Percentiles rank a stretch among this genome's conserved stretches.
Evolutionary conservation across 2,113 vertebrate genomes (phyloP).

Genomic region (Neofelis nebulosa): DNA sequence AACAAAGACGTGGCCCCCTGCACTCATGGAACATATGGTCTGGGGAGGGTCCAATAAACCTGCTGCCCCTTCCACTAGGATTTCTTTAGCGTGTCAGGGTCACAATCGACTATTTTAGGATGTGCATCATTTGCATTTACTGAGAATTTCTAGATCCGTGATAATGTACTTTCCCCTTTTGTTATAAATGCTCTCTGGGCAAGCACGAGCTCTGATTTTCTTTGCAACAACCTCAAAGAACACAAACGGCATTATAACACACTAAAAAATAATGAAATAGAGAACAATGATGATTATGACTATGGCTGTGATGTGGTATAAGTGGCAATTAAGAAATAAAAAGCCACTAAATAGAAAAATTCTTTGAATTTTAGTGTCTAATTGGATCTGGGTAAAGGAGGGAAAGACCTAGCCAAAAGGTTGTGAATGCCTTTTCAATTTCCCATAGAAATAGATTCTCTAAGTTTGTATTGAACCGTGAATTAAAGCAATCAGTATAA

Average conservation of each 20-base stretch:
- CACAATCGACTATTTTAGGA: neutral
- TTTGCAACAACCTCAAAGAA: slow-evolving; percentile 21
- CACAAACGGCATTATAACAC: neutral
- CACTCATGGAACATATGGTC: neutral
- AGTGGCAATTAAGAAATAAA: neutral
- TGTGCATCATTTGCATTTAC: neutral
- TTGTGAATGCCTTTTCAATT: slow-evolving; percentile 46
- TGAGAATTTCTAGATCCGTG: neutral
- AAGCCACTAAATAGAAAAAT: neutral
- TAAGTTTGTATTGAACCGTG: slow-evolving; percentile 48
- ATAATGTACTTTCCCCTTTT: neutral
- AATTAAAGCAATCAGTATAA: slow-evolving; percentile 64
- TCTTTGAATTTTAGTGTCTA: neutral
- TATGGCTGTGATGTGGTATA: neutral
- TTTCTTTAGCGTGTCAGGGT: neutral
- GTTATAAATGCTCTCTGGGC: neutral
- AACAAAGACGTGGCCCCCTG: neutral
- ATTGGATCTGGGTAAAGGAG: neutral
- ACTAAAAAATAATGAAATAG: neutral
- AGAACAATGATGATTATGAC: neutral
- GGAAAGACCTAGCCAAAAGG: neutral
- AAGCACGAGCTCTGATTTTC: neutral
- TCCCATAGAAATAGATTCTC: slow-evolving; percentile 1
- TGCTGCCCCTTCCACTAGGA: neutral
- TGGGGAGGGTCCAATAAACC: neutral